Evolutionary conservation across 2,797 vertebrate genomes (phyloP).

Genomic region (Chelon labrosus): DNA sequence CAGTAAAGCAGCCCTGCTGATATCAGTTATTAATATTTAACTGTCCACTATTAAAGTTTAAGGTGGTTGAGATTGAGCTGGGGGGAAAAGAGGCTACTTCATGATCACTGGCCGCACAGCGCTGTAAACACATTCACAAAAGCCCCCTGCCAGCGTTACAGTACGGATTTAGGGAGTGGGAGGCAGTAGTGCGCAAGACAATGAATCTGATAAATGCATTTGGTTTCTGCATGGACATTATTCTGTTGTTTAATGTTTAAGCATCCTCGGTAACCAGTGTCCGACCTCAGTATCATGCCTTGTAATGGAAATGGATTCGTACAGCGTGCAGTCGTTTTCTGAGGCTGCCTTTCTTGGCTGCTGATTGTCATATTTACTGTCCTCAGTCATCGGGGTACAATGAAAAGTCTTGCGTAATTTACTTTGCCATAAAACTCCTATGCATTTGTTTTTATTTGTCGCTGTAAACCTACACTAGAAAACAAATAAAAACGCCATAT

Average conservation of each 20-base stretch:
- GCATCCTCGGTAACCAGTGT: background rate
- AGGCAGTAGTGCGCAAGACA: slow-evolving; percentile 52
- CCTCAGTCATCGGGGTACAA: slow-evolving; percentile 73
- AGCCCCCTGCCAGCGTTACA: slow-evolving; percentile 74
- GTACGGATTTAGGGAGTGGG: slow-evolving; percentile 69
- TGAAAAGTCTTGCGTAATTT: slow-evolving; percentile 82
- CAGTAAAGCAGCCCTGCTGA: slow-evolving; percentile 83
- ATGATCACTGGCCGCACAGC: slow-evolving; percentile 71
- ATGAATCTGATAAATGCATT: slow-evolving; percentile 29
- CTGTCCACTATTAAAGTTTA: slow-evolving; percentile 84
- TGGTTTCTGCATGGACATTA: slow-evolving; percentile 24
- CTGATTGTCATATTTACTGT: slow-evolving; percentile 83
- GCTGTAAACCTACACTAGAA: slow-evolving; percentile 78
- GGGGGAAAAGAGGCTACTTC: slow-evolving; percentile 69
- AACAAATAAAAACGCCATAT: slow-evolving; percentile 85
- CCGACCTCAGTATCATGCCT: slow-evolving; percentile 3
- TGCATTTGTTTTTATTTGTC: slow-evolving; percentile 83
- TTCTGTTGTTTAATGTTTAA: background rate
- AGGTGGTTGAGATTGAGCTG: slow-evolving; percentile 77
- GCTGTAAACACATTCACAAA: slow-evolving; percentile 77
- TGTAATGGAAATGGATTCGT: slow-evolving; percentile 15
- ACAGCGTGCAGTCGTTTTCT: slow-evolving; percentile 19
- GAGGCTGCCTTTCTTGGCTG: slow-evolving; percentile 44
- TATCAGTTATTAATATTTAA: slow-evolving; percentile 89
- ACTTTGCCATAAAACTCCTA: slow-evolving; percentile 82